These are phyloP conservation scores for Platyura marginata DNA, from an alignment of 1,140 invertebrate species.

Conservation along the genomic window DNA sequence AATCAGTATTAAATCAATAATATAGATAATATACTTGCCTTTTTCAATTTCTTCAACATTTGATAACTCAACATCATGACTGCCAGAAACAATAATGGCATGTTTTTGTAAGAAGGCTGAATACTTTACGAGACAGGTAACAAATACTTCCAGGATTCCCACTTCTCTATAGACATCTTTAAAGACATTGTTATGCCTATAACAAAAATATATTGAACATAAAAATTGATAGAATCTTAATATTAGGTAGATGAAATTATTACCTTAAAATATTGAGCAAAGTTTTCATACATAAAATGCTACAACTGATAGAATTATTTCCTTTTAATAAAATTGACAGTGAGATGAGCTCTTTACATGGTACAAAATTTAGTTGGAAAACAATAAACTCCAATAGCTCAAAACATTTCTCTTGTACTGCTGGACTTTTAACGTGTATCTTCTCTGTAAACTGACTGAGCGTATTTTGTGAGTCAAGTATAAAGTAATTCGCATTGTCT, in stretches of 20 bases:
- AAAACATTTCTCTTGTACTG: slow-evolving; percentile 93
- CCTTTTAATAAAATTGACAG: slow-evolving; percentile 82
- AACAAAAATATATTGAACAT: slow-evolving; percentile 14
- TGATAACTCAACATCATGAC: neutral
- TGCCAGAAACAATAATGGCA: slow-evolving; percentile 11
- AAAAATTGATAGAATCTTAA: too few species aligned
- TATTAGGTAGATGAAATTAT: slow-evolving; percentile 13
- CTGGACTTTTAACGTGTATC: slow-evolving; percentile 72
- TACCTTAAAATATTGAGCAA: slow-evolving; percentile 70
- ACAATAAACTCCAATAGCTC: slow-evolving; percentile 91
- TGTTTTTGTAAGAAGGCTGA: slow-evolving; percentile 54
- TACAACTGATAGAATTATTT: slow-evolving; percentile 57
- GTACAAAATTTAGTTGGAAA: slow-evolving; percentile 94
- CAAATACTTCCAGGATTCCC: slow-evolving; percentile 90
- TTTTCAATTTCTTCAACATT: slow-evolving; percentile 18
- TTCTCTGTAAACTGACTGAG: slow-evolving; percentile 91
- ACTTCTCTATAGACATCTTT: slow-evolving; percentile 98
- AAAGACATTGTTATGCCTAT: slow-evolving; percentile 74
- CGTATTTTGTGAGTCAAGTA: slow-evolving; percentile 89
- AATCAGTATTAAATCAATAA: slow-evolving; percentile 4
- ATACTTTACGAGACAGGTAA: slow-evolving; percentile 80
- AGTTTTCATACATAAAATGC: slow-evolving; percentile 75
- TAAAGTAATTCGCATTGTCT: slow-evolving; percentile 97
- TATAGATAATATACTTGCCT: slow-evolving; percentile 13
- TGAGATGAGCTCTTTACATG: slow-evolving; percentile 95